A percentile compares a stretch with the other conserved stretches of the same genome.
Evolutionary conservation across 1,140 invertebrate genomes (phyloP).

Genomic region (Dendrolimus kikuchii): DNA sequence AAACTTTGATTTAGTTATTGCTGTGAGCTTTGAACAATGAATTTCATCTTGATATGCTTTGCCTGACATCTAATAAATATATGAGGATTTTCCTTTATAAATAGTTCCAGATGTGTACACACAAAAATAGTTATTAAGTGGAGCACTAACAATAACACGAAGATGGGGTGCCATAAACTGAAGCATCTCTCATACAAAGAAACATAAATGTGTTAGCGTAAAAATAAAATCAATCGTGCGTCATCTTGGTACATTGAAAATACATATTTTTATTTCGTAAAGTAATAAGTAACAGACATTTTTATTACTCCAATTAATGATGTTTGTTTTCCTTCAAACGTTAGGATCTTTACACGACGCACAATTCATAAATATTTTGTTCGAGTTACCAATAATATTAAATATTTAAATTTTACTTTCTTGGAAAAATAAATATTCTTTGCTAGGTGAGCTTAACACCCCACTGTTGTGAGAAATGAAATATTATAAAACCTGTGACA

Average conservation of each 20-base stretch:
- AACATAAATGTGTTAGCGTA: conserved; percentile 52
- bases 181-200: conserved; percentile 41
- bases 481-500: no score
- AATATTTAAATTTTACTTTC: no score
- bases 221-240: conserved; percentile 51
- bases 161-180: conserved; percentile 19
- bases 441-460: no score
- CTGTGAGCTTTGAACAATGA: no score
- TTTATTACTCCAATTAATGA: conserved; percentile 8
- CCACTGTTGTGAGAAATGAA: no score
- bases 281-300: conserved; percentile 9
- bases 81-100: neutral
- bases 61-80: neutral
- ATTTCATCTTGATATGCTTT: no score
- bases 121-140: conserved; percentile 9
- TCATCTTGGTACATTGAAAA: conserved; percentile 20
- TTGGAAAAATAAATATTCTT: no score
- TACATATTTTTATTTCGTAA: conserved; percentile 18
- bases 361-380: no score
- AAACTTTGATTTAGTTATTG: no score
- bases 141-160: conserved; percentile 7
- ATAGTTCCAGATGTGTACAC: conserved; percentile 12
- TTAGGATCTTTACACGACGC: neutral
- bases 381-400: no score
- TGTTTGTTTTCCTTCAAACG: conserved; percentile 11